Percentiles rank a stretch among this genome's conserved stretches.
These are phyloP conservation scores for Pseudolaguvia tuberculata DNA, from an alignment of 2,113 vertebrate genomes.

Conservation along the genomic window DNA sequence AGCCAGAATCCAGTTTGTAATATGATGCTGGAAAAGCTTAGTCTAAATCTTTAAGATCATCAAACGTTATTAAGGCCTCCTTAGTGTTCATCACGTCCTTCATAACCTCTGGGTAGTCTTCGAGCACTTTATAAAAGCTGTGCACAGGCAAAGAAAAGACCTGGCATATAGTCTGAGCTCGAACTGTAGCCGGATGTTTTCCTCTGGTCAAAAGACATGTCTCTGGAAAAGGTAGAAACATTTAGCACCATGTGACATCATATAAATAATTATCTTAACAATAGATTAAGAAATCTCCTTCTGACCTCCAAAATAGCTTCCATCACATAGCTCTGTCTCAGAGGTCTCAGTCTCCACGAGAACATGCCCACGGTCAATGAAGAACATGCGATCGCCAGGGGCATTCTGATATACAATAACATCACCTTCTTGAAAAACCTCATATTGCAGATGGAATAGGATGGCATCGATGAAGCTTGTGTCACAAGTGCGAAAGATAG, in stretches of 20 bases:
- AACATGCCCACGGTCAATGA: slow-evolving; percentile 40
- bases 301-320: slow-evolving; percentile 48
- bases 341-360: slow-evolving; percentile 31
- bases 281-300: background rate
- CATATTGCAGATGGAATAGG: slow-evolving; percentile 27
- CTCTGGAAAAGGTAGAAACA: slow-evolving; percentile 47
- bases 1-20: background rate
- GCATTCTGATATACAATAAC: slow-evolving; percentile 14
- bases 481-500: slow-evolving; percentile 39
- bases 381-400: slow-evolving; percentile 42
- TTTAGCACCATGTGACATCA: too few relatives aligned
- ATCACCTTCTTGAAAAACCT: slow-evolving; percentile 38
- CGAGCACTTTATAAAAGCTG: slow-evolving; percentile 56
- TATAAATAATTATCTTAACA: background rate
- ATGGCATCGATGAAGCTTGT: slow-evolving; percentile 40
- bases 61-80: slow-evolving; percentile 32
- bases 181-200: slow-evolving; percentile 61
- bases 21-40: background rate
- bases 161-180: slow-evolving; percentile 56
- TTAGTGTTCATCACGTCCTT: slow-evolving; percentile 58
- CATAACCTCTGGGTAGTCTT: slow-evolving; percentile 57
- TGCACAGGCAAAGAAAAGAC: slow-evolving; percentile 64
- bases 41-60: background rate
- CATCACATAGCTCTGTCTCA: slow-evolving; percentile 34
- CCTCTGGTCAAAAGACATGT: slow-evolving; percentile 62